Conservation (phyloP, 2,113 vertebrate species). For the Ramphastos sulfuratus region DNA sequence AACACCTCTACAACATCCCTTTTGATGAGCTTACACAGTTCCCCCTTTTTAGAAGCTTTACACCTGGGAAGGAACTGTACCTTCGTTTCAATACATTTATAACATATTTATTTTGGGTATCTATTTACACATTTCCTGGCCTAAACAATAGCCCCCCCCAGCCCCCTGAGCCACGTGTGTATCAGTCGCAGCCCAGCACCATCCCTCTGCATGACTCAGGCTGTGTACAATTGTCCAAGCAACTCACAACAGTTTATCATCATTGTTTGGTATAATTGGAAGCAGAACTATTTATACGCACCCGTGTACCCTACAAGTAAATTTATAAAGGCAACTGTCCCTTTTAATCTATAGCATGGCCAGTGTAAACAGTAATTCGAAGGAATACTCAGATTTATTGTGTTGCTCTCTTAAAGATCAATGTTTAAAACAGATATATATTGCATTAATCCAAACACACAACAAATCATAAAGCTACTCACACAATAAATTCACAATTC, state of each 20-base stretch:
- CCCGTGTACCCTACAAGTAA: constrained; percentile 66
- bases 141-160: constrained; percentile 55
- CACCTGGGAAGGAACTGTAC: constrained; percentile 74
- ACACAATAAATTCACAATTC: constrained; percentile 73
- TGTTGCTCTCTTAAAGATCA: constrained; percentile 72
- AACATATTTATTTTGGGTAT: constrained; percentile 51
- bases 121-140: constrained; percentile 70
- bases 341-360: constrained; percentile 80
- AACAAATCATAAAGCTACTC: constrained; percentile 74
- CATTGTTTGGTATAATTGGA: constrained; percentile 83
- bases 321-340: constrained; percentile 86
- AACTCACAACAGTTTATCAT: constrained; percentile 79
- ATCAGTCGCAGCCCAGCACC: not conserved
- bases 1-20: too few species aligned
- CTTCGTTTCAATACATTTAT: constrained; percentile 41
- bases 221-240: constrained; percentile 65
- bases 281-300: constrained; percentile 83
- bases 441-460: constrained; percentile 74
- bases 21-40: constrained; percentile 21
- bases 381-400: constrained; percentile 78
- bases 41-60: constrained; percentile 33
- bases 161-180: constrained; percentile 8
- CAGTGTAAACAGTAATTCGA: constrained; percentile 79
- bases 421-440: constrained; percentile 78
- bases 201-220: constrained; percentile 43